Percentiles rank a stretch among this genome's conserved stretches.
These are phyloP conservation scores for Seriola aureovittata DNA, from an alignment of 2,113 vertebrate genomes.

Conservation along the genomic window DNA sequence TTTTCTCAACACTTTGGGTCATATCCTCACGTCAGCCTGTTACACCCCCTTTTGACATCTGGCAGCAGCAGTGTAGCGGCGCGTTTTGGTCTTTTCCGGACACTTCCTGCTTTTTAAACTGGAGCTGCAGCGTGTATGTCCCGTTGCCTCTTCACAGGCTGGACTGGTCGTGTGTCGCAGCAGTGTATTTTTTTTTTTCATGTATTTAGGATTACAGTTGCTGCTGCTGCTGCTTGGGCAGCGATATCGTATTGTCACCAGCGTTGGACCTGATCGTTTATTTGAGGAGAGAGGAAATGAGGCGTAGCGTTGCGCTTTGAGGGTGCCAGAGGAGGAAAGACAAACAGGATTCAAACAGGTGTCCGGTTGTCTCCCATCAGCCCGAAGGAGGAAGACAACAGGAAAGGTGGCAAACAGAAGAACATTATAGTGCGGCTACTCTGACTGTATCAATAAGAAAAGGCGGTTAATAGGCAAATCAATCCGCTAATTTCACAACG, in stretches of 20 bases:
- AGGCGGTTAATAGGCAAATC: no score
- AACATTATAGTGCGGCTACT: no score
- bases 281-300: conserved; percentile 16
- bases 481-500: conserved; percentile 12
- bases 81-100: conserved; percentile 40
- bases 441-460: no score
- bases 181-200: neutral
- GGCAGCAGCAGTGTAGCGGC: neutral
- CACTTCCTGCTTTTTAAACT: conserved; percentile 64
- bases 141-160: neutral
- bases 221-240: neutral
- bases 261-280: neutral
- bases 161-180: conserved; percentile 4
- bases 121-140: conserved; percentile 33
- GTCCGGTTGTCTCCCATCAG: conserved; percentile 65
- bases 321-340: neutral
- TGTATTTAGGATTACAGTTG: neutral
- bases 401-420: neutral
- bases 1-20: neutral
- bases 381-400: conserved; percentile 7
- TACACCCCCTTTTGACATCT: neutral
- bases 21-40: neutral
- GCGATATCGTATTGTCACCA: neutral
- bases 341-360: conserved; percentile 82
- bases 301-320: conserved; percentile 21